phyloP scores from a whole-genome alignment of 2,888 invertebrate genomes.

The Psylliodes chrysocephalus region DNA sequence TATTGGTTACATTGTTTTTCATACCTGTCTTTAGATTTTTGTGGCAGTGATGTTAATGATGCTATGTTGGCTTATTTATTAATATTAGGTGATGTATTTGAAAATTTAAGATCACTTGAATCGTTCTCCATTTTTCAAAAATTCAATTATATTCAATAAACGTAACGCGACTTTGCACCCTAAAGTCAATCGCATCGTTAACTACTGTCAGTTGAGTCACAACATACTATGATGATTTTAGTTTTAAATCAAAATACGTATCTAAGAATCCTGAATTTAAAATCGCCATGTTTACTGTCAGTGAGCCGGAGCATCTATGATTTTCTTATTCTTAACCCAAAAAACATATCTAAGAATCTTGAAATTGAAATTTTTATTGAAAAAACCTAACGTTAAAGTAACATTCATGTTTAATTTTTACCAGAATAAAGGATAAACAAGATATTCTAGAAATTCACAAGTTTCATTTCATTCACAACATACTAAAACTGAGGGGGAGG shows the following conservation, averaged over 20 bases:
- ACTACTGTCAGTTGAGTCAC: constrained; percentile 4
- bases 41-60: neutral
- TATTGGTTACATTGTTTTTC: neutral
- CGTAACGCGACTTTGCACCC: neutral
- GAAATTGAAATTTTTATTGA: no score
- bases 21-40: constrained; percentile 6
- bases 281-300: no score
- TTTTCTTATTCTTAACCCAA: neutral
- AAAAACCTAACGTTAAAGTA: no score
- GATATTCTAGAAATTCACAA: no score
- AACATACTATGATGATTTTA: neutral
- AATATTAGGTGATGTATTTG: constrained; percentile 12
- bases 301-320: no score
- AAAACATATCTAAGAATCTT: neutral
- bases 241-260: no score
- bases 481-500: no score
- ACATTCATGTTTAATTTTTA: no score
- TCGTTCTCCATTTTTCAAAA: constrained; percentile 14
- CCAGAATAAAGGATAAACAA: no score
- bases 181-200: neutral
- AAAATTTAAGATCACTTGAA: constrained; percentile 6
- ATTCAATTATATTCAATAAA: neutral
- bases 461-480: no score
- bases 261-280: no score
- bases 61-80: neutral